A percentile compares a stretch with the other conserved stretches of the same genome.
These are phyloP conservation scores for Cottus gobio DNA, from an alignment of 2,113 vertebrate genomes.

Conservation along the genomic window DNA sequence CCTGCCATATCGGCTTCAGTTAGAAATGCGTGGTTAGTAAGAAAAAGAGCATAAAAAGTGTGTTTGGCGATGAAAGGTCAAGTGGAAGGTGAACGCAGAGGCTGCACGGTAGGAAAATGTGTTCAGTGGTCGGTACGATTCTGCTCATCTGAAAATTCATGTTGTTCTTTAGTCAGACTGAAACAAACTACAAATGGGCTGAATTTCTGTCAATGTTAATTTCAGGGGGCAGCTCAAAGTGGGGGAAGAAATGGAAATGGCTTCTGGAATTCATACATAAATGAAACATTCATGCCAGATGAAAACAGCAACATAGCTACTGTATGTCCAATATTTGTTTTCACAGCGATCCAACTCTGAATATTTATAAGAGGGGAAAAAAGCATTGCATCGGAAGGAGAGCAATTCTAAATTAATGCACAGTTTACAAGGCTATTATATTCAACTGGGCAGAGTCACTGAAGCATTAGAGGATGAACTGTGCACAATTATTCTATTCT, in stretches of 20 bases:
- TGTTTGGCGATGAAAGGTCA: conserved; percentile 54
- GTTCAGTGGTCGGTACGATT: conserved; percentile 12
- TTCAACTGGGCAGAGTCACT: conserved; percentile 65
- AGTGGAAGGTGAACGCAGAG: conserved; percentile 46
- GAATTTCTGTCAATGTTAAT: conserved; percentile 40
- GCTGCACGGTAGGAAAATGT: conserved; percentile 7
- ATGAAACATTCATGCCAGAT: conserved; percentile 71
- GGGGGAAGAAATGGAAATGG: conserved; percentile 24
- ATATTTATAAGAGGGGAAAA: conserved; percentile 73
- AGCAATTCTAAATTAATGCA: conserved; percentile 66
- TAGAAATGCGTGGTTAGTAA: conserved; percentile 56
- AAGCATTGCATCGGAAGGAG: conserved; percentile 64
- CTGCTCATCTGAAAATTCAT: not conserved
- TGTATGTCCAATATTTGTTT: conserved; percentile 71
- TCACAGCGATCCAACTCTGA: conserved; percentile 56
- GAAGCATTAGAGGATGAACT: conserved; percentile 62
- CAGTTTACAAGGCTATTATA: conserved; percentile 74
- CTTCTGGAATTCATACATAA: conserved; percentile 68
- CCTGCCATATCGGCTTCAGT: conserved; percentile 48
- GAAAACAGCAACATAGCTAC: conserved; percentile 62
- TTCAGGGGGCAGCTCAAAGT: conserved; percentile 28
- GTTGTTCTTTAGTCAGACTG: conserved; percentile 16
- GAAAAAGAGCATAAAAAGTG: conserved; percentile 50
- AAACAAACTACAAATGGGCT: conserved; percentile 35
- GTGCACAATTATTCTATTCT: conserved; percentile 66